Evolutionary conservation across 2,113 vertebrate species (phyloP).

Genomic region (Anser brachyrhynchus): DNA sequence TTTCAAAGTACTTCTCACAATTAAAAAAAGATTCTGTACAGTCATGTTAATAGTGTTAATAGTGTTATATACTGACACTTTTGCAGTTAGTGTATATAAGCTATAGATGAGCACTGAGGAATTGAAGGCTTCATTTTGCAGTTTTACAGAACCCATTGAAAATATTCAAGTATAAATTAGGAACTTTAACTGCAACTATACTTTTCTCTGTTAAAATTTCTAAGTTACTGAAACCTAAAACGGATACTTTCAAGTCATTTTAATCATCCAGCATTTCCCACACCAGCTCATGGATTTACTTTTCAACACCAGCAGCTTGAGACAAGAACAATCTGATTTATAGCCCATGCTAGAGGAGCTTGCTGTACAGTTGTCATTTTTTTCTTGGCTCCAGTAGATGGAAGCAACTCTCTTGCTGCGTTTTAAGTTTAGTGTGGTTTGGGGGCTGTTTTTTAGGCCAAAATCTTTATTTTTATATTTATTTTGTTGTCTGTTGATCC

Average conservation of each 20-base stretch:
- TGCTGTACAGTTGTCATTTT: neutral
- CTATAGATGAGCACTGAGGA: neutral
- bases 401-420: conserved; percentile 12
- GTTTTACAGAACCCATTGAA: neutral
- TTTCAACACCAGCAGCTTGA: neutral
- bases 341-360: neutral
- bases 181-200: neutral
- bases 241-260: neutral
- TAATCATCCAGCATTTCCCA: neutral
- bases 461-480: conserved; percentile 12
- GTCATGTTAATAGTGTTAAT: neutral
- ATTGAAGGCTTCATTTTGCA: neutral
- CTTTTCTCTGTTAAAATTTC: neutral
- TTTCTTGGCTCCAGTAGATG: conserved; percentile 19
- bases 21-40: neutral
- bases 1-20: neutral
- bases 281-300: neutral
- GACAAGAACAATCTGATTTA: conserved; percentile 2
- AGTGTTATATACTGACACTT: too few species aligned
- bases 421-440: conserved; percentile 24
- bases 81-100: neutral
- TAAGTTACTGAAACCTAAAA: neutral
- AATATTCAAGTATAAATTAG: neutral
- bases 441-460: neutral
- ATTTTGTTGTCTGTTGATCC: neutral